Percentiles rank a stretch among this genome's conserved stretches.
phyloP scores from a whole-genome alignment of 2,888 invertebrate genomes.

The Tinea trinotella region DNA sequence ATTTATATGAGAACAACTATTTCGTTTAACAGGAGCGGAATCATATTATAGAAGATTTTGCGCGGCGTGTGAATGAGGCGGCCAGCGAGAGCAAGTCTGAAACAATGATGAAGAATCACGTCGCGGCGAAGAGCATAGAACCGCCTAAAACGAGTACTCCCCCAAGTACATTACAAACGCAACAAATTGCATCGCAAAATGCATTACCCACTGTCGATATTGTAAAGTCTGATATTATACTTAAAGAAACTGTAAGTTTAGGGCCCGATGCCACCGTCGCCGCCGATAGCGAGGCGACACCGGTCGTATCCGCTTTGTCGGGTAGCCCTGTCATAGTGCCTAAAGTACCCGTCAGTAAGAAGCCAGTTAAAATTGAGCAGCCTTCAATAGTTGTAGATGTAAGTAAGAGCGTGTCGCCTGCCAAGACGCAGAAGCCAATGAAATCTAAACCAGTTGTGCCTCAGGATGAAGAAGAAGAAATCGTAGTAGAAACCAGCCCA shows the following conservation, averaged over 20 bases:
- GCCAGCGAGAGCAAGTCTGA: constrained; percentile 52
- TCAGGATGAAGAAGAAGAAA: constrained; percentile 39
- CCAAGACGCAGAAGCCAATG: constrained; percentile 44
- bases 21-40: not conserved
- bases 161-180: constrained; percentile 42
- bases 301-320: constrained; percentile 80
- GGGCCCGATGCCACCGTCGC: constrained; percentile 47
- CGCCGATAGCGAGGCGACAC: constrained; percentile 62
- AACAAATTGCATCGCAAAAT: too few relatives aligned
- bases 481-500: not conserved
- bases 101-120: constrained; percentile 30
- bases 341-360: constrained; percentile 59
- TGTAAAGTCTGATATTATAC: constrained; percentile 60
- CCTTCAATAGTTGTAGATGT: constrained; percentile 46
- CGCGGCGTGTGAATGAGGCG: constrained; percentile 58
- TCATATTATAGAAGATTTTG: constrained; percentile 55
- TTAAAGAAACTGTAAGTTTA: constrained; percentile 55
- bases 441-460: constrained; percentile 48
- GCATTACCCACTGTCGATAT: constrained; percentile 54
- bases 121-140: constrained; percentile 40
- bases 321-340: constrained; percentile 77
- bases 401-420: constrained; percentile 45
- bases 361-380: constrained; percentile 52
- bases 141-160: constrained; percentile 31
- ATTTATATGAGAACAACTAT: too few relatives aligned